Evolutionary conservation across 2,797 vertebrate genomes (phyloP), one percentile per base, ranked within the genome.

Genomic region (Etheostoma nigrum): DNA sequence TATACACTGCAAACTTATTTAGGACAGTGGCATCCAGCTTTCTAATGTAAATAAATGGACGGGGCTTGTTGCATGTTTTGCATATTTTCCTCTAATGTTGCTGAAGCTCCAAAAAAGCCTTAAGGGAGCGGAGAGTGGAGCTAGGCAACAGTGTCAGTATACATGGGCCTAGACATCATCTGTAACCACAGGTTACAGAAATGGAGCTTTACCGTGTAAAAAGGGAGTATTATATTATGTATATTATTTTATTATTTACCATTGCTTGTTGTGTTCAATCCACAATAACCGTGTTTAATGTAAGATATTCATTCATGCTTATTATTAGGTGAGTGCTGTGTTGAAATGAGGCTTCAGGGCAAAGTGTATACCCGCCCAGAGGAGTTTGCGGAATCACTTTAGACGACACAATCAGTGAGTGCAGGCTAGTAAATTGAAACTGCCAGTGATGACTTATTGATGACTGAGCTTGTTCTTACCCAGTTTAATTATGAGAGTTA

Each of bases 1-100:
- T 86, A 81, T 92, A 94, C 88, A 88, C 85, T 76, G 76, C 86
- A 91, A 95, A 94, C 91, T 90, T 92, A 94, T 94, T 94, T 92
- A 90, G 92, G 92, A 91, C 89, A 79, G 79, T 55, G 23, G 78
- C 88, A 67, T 84, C 86, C 84, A 68, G 84, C 87, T 84, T 88
- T 76, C 76, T 86, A 90, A 93, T 90, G 90, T 76, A 86, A 86
- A 93, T 93, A 93, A 95, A 94, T 87, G 87, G 85, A 88, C 44
- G 77, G 36, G 70, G 77, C 85, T 74, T 82, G 48, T 79, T 6
- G 11, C 40, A 25, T 77, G 74, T 87, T 74, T 79, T 1, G 10
- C 48, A 14, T 72, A 36, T 54, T 45, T 68, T 74, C 53, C 6
- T 42, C 80, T 72, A 27, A 84, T 67, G 81, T 54, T 85, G 82